Percentiles rank a stretch among this genome's conserved stretches.
Evolutionary conservation across 2,113 vertebrate species (phyloP).

Genomic region (Dissostichus mawsoni): DNA sequence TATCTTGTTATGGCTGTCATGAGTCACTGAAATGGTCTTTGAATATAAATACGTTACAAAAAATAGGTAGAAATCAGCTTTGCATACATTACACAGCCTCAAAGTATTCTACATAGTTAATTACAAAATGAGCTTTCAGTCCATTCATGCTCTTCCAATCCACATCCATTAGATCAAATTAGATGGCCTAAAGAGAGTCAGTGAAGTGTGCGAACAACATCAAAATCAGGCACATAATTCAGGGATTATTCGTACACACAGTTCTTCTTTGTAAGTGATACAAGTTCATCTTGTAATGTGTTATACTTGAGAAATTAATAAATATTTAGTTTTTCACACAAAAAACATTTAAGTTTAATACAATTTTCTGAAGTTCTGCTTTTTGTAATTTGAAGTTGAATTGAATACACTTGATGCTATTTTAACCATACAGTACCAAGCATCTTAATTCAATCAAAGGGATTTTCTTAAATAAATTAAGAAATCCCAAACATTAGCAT

Average conservation of each 20-base stretch:
- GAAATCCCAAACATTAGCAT: no score
- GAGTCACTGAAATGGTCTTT: slow-evolving; percentile 55
- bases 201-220: slow-evolving; percentile 57
- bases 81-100: slow-evolving; percentile 49
- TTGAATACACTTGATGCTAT: not conserved
- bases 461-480: not conserved
- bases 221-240: slow-evolving; percentile 78
- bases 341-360: not conserved
- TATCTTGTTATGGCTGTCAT: slow-evolving; percentile 43
- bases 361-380: not conserved
- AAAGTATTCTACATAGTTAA: slow-evolving; percentile 54
- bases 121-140: slow-evolving; percentile 67
- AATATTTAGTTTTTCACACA: not conserved
- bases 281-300: slow-evolving; percentile 16
- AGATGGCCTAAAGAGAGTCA: slow-evolving; percentile 52
- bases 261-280: slow-evolving; percentile 36
- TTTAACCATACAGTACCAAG: not conserved
- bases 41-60: slow-evolving; percentile 78
- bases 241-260: slow-evolving; percentile 56
- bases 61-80: slow-evolving; percentile 72
- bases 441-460: not conserved
- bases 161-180: slow-evolving; percentile 62
- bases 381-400: not conserved
- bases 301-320: slow-evolving; percentile 18
- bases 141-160: slow-evolving; percentile 50